Base-by-base conservation (phyloP, 2,888 invertebrate species). In the Heliconius cydno region DNA sequence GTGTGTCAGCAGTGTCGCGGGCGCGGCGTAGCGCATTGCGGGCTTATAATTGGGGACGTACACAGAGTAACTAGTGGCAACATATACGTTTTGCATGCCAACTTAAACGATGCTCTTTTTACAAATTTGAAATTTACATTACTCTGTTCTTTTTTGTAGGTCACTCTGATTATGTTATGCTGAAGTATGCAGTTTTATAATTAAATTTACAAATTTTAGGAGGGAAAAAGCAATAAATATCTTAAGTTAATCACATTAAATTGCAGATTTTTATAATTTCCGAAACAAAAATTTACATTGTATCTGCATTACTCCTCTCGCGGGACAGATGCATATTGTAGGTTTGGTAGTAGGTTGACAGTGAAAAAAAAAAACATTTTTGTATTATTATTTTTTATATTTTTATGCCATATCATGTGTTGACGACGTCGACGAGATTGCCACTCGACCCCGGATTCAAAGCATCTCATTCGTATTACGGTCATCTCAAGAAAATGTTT, bases 1-100 rank as follows among this genome's bases (percentile, higher is more conserved):
- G 41, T 41, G 19, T 63, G 60, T 38, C 25, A 65, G 75, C 28
- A 13, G 65, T 60, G 78, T 67, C 74, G 41, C 72, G 60, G 38
- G 66, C 67, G 41, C 38, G 70, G 57, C 57, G 57, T 78, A 78
- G 78, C 78, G 78, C 78, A 78, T 66, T 78, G 78, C 78, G 78
- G 78, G 67, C 78, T 66, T 71, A 41, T 75, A 65, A 75, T 65
- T 75, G 65, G 41, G 46, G 25, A 41, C 41, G 75, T 75, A 75
- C 65, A 75, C 63, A 30, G 75, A 75, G 65, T 75, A 75, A 63
- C 60, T 60, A 60, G 63, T 38, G 38, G 60, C 63, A 60, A 74
- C 34, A 25, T 22, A 34, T 52, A 12, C 30, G 7, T 41, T 41
- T 41, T 41, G 41, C 25, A 41, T 70, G 70, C 25, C 41, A 70